Evolutionary conservation across 2,797 vertebrate genomes (phyloP), one percentile per base, ranked within the genome.

Genomic region (Muscicapa striata): DNA sequence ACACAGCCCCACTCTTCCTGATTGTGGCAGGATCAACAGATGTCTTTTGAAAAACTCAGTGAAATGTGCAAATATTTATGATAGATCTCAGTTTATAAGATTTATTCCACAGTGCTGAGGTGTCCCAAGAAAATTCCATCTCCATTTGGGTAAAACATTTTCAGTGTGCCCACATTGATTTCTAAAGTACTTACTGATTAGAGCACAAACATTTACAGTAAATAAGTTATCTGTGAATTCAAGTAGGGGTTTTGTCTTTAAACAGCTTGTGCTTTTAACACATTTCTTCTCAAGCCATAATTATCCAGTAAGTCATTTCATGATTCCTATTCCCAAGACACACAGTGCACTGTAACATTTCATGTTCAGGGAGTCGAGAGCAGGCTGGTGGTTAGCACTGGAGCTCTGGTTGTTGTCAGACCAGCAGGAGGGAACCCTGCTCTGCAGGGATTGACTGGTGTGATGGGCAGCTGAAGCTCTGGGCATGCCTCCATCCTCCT

Each of bases 181-280:
- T 86, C 78, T 79, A 57, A 62, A 89, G 63, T 67, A 36, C 38
- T 74, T 63, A 52, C 63, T 49, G 92, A 90, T 78, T 84, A 90
- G 70, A 90, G 68, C 45, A 90, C 81, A 84, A 92, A 86, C 68
- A 76, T 90, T 94, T 89, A 43, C 57, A 87, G 59, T 95, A 94
- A 94, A 70, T 88, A 95, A 91, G 59, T 92, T 91, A 87, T 90
- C 89, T 94, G 84, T 87, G 67, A 94, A 92, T 94, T 95, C 67
- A 79, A 79, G 38, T 88, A 63, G 36, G 24, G 55, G 7, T 94
- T 94, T 93, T 95, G 77, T 95, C 80, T 95, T 94, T 72, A 89
- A 94, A 95, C 80, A 95, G 45, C 77, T 95, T 92, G 84, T 70
- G 67, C 84, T 95, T 95, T 94, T 87, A 90, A 92, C 74, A 89